A percentile compares a stretch with the other conserved stretches of the same genome.
phyloP scores from a whole-genome alignment of 2,113 vertebrate genomes.

The Mugil cephalus region DNA sequence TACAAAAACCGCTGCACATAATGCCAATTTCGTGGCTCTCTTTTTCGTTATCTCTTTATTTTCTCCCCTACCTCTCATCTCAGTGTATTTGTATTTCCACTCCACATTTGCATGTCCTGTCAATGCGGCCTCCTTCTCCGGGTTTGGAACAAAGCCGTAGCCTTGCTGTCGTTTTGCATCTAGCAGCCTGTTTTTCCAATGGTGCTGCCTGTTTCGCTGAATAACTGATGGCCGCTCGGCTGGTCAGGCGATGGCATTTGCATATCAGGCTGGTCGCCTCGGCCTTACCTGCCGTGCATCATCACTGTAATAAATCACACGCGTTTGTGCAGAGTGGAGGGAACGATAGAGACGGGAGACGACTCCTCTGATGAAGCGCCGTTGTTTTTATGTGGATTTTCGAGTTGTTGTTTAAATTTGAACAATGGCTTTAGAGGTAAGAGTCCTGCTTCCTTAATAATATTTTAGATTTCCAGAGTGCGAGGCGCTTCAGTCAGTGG shows the following conservation, averaged over 20 bases:
- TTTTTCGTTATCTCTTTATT: no score
- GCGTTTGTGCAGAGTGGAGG: conserved; percentile 2
- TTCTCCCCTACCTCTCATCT: neutral
- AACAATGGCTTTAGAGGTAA: conserved; percentile 76
- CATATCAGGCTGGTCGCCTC: conserved; percentile 64
- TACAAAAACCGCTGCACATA: no score
- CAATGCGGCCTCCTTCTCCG: conserved; percentile 23
- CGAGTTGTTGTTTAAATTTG: neutral
- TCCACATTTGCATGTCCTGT: conserved; percentile 72
- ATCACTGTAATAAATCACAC: neutral
- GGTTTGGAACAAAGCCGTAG: conserved; percentile 62
- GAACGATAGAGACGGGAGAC: neutral
- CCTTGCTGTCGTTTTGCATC: conserved; percentile 71
- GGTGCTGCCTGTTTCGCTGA: conserved; percentile 33
- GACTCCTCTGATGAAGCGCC: neutral
- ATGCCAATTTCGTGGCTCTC: neutral
- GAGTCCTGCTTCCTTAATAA: conserved; percentile 26
- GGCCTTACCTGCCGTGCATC: conserved; percentile 17
- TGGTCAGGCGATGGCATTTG: conserved; percentile 61
- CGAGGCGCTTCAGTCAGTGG: neutral
- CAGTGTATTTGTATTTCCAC: conserved; percentile 62
- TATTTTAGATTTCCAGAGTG: conserved; percentile 7
- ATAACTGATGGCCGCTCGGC: conserved; percentile 65
- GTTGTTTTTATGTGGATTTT: conserved; percentile 31
- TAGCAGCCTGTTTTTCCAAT: conserved; percentile 68